These are phyloP conservation scores for Tetraneura akinire DNA, from an alignment of 1,140 invertebrate genomes.

Conservation along the genomic window DNA sequence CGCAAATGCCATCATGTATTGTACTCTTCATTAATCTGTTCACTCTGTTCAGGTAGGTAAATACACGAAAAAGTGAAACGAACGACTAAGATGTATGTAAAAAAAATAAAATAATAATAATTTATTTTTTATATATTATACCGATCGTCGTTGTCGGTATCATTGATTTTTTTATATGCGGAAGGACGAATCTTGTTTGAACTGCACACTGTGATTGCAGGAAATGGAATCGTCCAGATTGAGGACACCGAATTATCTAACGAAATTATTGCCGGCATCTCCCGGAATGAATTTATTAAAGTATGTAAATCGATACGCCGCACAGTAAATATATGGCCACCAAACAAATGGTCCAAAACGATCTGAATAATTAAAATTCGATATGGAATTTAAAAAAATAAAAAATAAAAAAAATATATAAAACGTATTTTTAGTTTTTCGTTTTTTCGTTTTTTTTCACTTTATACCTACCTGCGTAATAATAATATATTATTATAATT, in stretches of 20 bases:
- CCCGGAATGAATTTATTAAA: not conserved
- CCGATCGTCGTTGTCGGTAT: not conserved
- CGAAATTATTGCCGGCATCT: conserved; percentile 24
- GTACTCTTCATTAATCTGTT: not conserved
- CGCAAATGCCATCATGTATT: not conserved
- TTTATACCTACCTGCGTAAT: too few species aligned
- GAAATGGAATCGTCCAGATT: conserved; percentile 17
- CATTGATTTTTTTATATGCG: not conserved
- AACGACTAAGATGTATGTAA: not conserved
- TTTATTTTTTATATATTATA: not conserved
- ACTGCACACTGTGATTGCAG: conserved; percentile 19
- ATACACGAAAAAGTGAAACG: not conserved
- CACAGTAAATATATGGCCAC: conserved; percentile 3
- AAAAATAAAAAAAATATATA: too few species aligned
- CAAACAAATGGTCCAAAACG: not conserved
- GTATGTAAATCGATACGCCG: not conserved
- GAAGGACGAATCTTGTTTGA: not conserved
- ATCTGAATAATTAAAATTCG: too few species aligned
- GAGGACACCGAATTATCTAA: conserved; percentile 5
- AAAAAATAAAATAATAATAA: too few species aligned
- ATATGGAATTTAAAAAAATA: too few species aligned
- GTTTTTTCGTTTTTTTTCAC: too few species aligned
- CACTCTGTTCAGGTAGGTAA: too few species aligned
- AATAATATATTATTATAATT: too few species aligned
- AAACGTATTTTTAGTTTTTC: too few species aligned